Percentiles rank a stretch among this genome's conserved stretches.
phyloP scores from a whole-genome alignment of 2,888 invertebrate species.

The Troides helena region DNA sequence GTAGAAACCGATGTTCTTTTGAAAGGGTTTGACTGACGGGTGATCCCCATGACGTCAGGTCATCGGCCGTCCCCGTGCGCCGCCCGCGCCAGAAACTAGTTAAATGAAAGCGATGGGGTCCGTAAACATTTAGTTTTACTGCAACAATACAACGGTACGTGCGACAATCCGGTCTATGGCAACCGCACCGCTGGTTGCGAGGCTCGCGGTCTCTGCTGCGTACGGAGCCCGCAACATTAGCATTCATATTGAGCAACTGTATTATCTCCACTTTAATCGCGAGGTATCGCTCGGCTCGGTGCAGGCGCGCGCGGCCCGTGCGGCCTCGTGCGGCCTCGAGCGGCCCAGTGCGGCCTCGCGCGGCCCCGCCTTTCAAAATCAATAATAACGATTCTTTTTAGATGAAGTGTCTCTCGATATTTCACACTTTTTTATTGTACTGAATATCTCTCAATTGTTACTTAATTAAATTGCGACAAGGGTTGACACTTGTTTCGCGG shows the following conservation, averaged over 20 bases:
- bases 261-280: background rate
- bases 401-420: background rate
- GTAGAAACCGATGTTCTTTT: too few relatives aligned
- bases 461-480: background rate
- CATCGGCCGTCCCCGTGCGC: too few relatives aligned
- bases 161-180: too few relatives aligned
- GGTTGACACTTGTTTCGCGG: background rate
- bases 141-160: too few relatives aligned
- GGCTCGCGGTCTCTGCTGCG: too few relatives aligned
- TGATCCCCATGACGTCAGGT: too few relatives aligned
- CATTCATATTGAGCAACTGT: background rate
- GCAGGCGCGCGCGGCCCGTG: background rate
- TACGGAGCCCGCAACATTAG: background rate
- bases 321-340: background rate
- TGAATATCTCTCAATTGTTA: background rate
- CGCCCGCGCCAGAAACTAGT: too few relatives aligned
- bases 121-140: too few relatives aligned
- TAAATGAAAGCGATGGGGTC: too few relatives aligned
- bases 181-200: too few relatives aligned
- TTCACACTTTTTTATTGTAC: background rate
- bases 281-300: background rate
- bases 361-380: background rate
- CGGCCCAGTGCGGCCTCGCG: background rate
- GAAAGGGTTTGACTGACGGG: too few relatives aligned
- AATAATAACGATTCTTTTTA: background rate